phyloP scores from a whole-genome alignment of 2,113 vertebrate genomes.

The Phyllostomus hastatus region DNA sequence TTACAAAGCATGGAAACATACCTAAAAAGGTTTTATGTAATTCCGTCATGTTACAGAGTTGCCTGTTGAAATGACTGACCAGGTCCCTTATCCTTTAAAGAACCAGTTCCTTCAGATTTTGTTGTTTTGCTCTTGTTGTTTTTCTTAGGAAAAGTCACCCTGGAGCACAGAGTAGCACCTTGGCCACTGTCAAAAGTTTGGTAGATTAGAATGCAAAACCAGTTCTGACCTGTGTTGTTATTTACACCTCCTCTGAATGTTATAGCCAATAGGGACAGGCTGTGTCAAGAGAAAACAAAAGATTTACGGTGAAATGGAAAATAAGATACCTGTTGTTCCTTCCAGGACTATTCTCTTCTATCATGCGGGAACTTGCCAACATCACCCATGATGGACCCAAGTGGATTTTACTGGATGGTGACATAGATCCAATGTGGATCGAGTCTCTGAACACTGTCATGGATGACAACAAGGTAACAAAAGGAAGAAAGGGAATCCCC shows the following conservation, averaged over 20 bases:
- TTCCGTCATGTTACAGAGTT: background rate
- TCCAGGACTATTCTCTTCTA: slow-evolving; percentile 92
- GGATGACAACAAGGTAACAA: slow-evolving; percentile 98
- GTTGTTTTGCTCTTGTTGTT: background rate
- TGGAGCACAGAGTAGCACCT: background rate
- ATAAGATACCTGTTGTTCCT: background rate
- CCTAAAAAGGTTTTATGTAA: background rate
- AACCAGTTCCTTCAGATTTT: background rate
- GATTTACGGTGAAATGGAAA: background rate
- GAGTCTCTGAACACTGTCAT: slow-evolving; percentile 99
- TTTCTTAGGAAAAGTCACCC: background rate
- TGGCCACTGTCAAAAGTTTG: background rate
- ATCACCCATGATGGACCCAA: slow-evolving; percentile 92
- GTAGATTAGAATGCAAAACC: background rate
- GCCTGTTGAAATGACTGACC: background rate
- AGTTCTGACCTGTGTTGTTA: background rate
- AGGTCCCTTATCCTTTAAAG: background rate
- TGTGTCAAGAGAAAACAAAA: background rate
- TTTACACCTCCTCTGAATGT: background rate
- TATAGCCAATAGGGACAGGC: background rate
- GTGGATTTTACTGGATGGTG: slow-evolving; percentile 97
- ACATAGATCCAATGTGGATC: slow-evolving; percentile 99
- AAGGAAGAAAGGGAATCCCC: background rate
- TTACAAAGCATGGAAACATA: background rate
- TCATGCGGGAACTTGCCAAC: slow-evolving; percentile 94